phyloP scores from a whole-genome alignment of 2,113 vertebrate genomes.

The Ceuthmochares aereus region DNA sequence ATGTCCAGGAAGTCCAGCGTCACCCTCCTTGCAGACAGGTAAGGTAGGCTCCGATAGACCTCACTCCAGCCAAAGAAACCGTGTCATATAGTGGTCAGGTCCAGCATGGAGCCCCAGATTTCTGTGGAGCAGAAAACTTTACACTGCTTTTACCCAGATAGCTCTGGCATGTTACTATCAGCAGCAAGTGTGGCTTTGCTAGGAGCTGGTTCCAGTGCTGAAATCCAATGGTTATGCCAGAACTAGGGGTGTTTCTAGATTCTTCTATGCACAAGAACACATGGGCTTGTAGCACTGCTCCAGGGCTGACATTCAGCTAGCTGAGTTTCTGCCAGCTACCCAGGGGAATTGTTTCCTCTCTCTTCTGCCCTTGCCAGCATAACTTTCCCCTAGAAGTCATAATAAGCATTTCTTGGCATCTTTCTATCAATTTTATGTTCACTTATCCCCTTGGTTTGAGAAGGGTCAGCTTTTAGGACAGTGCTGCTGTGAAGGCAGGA shows the following conservation, averaged over 20 bases:
- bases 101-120: background rate
- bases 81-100: background rate
- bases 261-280: background rate
- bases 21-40: conserved; percentile 78
- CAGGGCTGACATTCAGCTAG: background rate
- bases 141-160: background rate
- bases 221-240: background rate
- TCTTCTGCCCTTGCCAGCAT: background rate
- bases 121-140: background rate
- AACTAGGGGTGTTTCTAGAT: background rate
- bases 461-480: background rate
- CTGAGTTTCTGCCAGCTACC: background rate
- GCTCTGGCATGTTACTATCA: background rate
- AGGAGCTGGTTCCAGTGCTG: background rate
- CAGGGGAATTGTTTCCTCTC: background rate
- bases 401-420: background rate
- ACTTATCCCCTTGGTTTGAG: background rate
- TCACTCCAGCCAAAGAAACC: background rate
- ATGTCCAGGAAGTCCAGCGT: conserved; percentile 20
- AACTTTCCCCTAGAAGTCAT: background rate
- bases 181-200: background rate
- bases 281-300: background rate
- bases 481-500: background rate
- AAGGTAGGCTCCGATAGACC: background rate
- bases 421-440: background rate